phyloP scores from a whole-genome alignment of 2,888 invertebrate genomes.

The Norana najaformis region DNA sequence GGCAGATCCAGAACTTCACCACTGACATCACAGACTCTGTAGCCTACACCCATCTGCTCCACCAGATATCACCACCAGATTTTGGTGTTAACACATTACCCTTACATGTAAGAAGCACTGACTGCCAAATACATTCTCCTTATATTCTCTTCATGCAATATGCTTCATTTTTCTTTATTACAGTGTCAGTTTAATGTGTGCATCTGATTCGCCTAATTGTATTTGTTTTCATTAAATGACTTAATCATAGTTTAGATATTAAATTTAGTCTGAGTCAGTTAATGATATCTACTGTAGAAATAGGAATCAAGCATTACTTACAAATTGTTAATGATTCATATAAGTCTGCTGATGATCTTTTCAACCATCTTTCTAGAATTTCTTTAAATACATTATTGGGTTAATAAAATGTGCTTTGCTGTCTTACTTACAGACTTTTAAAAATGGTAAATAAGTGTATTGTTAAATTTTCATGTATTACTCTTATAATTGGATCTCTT shows the following conservation, averaged over 20 bases:
- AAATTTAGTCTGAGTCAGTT: too few species aligned
- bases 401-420: too few species aligned
- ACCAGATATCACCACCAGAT: conserved; percentile 90
- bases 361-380: too few species aligned
- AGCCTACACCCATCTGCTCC: conserved; percentile 87
- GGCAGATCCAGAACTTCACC: conserved; percentile 87
- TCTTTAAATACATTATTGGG: too few species aligned
- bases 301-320: too few species aligned
- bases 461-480: too few species aligned
- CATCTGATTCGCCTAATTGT: neutral
- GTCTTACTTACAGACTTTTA: too few species aligned
- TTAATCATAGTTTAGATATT: too few species aligned
- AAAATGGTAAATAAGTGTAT: too few species aligned
- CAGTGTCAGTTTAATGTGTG: neutral
- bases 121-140: neutral
- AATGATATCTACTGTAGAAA: too few species aligned
- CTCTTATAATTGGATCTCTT: neutral
- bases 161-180: neutral
- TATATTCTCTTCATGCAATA: neutral
- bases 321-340: too few species aligned
- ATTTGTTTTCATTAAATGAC: neutral
- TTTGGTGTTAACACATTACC: conserved; percentile 83
- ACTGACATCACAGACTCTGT: conserved; percentile 93
- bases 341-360: too few species aligned
- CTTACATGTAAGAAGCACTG: conserved; percentile 68